phyloP scores from a whole-genome alignment of 2,113 vertebrate genomes.

The Scartelaos histophorus region DNA sequence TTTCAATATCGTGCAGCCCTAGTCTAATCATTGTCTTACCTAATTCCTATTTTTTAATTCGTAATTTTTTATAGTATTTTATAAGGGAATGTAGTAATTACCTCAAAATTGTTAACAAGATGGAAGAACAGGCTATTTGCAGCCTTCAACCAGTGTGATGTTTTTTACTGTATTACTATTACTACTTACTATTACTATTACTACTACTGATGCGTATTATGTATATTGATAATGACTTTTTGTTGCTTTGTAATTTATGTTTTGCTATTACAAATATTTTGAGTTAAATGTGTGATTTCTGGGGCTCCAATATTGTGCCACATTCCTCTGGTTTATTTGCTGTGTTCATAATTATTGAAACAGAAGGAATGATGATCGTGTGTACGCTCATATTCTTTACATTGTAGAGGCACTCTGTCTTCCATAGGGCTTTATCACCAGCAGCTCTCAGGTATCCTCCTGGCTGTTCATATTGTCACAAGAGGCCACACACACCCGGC shows the following conservation, averaged over 20 bases:
- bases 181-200: too few species aligned
- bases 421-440: slow-evolving; percentile 31
- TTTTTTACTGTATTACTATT: neutral
- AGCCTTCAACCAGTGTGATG: neutral
- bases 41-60: neutral
- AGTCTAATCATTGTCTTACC: neutral
- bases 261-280: neutral
- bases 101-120: neutral
- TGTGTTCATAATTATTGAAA: neutral
- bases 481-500: slow-evolving; percentile 55
- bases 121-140: neutral
- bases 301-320: neutral
- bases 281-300: neutral
- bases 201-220: too few species aligned
- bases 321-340: neutral
- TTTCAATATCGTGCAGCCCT: too few species aligned
- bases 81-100: too few species aligned
- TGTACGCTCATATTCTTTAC: slow-evolving; percentile 30
- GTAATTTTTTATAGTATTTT: too few species aligned
- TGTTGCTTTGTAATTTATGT: neutral
- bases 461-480: slow-evolving; percentile 68
- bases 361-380: neutral
- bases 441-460: slow-evolving; percentile 58
- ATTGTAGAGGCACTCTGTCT: slow-evolving; percentile 18
- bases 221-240: too few species aligned